Base-by-base conservation (phyloP, 1,140 invertebrate species). In the Lordiphosa stackelbergi region DNA sequence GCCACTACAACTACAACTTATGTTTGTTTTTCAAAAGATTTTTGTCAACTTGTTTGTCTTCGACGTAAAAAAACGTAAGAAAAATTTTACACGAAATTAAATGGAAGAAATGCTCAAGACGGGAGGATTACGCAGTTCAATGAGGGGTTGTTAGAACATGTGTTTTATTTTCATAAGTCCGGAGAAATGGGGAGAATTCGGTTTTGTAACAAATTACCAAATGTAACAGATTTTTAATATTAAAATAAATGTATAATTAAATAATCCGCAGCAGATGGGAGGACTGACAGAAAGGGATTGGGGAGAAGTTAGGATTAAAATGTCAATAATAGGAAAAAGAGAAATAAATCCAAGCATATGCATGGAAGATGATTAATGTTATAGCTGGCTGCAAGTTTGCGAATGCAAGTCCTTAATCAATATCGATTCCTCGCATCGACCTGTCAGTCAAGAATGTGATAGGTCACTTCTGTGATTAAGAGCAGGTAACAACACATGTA, bases 201-300 rank as follows among this genome's bases (percentile, higher is more conserved):
- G 42, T 58, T 61, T 62, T 59, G 41, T 54, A 64, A 81, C 55
- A 81, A 71, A 74, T 71, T 74, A 71, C 66, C 41, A 22, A 81
- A 65, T 65, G 62, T 62, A 69, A 83, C 75, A 81, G 72, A 81
- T 75, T 81, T 81, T 83, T 83, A 81, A 81, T 81, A 71, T 81
- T 72, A 64, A 81, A 81, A 83, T 83, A 83, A 83, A 83, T 81
- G 75, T 81, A 69, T 81, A 81, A 83, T 81, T 81, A 68, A 62
- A 81, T 81, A 81, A 81, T 81, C 77, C 53, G 38, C 38, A 52
- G 63, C 77, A 81, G 58, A 83, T 81, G 75, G 60, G 43, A 11
- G 10, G 42, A 53, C 54, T 46, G 45, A 11, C 46, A 40, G 36
- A 35, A 66, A 38, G 71, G 61, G 59, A 65, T 47, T 40, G 28